Conservation (phyloP, 1,140 invertebrate species). For the Drosophila suzukii region DNA sequence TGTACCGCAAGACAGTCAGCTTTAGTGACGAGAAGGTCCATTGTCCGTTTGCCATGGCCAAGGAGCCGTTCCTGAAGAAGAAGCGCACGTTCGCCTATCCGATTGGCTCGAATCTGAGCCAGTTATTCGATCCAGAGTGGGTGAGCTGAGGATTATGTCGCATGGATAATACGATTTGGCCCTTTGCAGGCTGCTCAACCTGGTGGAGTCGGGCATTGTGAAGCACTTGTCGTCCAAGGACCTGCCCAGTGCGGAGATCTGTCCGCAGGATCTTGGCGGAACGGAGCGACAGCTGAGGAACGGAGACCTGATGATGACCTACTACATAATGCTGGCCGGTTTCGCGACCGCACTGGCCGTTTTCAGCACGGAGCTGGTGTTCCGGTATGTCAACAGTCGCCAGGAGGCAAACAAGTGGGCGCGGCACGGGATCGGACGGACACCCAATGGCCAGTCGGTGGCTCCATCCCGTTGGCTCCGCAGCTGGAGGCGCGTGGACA, state of each 20-base stretch:
- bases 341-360: conserved; percentile 87
- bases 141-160: conserved; percentile 45
- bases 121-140: conserved; percentile 89
- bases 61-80: conserved; percentile 87
- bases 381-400: conserved; percentile 75
- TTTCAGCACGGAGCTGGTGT: conserved; percentile 88
- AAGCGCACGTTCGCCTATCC: conserved; percentile 90
- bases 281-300: conserved; percentile 91
- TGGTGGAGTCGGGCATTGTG: conserved; percentile 90
- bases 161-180: neutral
- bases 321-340: conserved; percentile 87
- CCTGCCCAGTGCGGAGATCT: conserved; percentile 90
- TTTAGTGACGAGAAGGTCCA: conserved; percentile 86
- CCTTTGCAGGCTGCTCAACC: conserved; percentile 86
- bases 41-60: conserved; percentile 90
- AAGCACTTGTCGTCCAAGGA: conserved; percentile 87
- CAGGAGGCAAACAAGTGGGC: conserved; percentile 73
- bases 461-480: conserved; percentile 66
- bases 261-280: conserved; percentile 91
- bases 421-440: conserved; percentile 59
- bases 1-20: conserved; percentile 86
- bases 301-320: conserved; percentile 87
- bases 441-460: conserved; percentile 62
- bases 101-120: conserved; percentile 86
- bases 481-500: conserved; percentile 39